Percentiles rank a stretch among this genome's conserved stretches.
Evolutionary conservation across 2,797 vertebrate species (phyloP).

Genomic region (Mormyrus proboscirostris): DNA sequence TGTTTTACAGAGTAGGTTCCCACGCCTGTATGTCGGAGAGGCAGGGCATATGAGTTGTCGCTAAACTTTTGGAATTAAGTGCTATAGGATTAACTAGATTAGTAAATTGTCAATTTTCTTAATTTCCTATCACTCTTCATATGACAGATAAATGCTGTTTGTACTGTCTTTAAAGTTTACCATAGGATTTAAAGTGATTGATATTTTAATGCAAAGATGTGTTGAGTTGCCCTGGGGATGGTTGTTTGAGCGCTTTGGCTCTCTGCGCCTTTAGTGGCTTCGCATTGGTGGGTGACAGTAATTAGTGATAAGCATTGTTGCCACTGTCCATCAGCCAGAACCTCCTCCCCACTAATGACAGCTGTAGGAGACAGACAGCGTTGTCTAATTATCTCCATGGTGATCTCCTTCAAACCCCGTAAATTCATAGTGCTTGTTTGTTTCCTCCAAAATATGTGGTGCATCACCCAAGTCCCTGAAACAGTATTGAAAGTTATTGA

Average conservation of each 20-base stretch:
- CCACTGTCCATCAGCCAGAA: constrained; percentile 12
- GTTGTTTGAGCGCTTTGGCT: background rate
- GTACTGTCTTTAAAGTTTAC: constrained; percentile 51
- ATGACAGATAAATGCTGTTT: constrained; percentile 48
- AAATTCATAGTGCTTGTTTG: constrained; percentile 6
- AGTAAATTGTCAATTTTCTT: background rate
- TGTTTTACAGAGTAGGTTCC: background rate
- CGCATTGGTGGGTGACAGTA: constrained; percentile 13
- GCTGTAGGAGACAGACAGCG: background rate
- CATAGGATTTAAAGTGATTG: constrained; percentile 53
- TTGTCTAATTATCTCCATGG: constrained; percentile 16
- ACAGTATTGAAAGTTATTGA: background rate
- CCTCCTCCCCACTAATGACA: background rate
- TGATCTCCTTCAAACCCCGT: background rate
- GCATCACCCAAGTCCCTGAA: background rate
- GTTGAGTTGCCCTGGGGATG: constrained; percentile 31
- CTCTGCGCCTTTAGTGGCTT: background rate
- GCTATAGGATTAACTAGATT: background rate
- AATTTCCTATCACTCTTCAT: background rate
- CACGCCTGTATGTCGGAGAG: background rate
- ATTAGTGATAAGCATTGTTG: constrained; percentile 17
- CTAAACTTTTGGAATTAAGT: background rate
- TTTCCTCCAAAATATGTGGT: background rate
- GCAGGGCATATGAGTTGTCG: background rate
- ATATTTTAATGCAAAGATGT: constrained; percentile 58